Conservation (phyloP, 1,140 invertebrate genomes). For the Arctopsyche grandis region DNA sequence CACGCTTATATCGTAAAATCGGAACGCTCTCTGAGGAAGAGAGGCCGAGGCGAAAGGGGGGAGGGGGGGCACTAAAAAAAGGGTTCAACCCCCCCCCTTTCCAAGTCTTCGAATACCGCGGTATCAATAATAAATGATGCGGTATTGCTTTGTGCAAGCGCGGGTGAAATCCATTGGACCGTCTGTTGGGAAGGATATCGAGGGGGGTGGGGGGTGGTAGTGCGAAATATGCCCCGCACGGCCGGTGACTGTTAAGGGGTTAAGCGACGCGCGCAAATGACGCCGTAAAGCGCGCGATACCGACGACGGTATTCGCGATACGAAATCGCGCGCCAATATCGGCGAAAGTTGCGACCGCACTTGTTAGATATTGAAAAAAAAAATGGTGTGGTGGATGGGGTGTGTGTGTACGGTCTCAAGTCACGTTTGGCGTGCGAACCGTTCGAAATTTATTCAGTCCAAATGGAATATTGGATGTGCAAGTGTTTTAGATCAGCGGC, state of each 20-base stretch:
- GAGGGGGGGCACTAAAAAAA: constrained; percentile 51
- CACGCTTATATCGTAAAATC: constrained; percentile 55
- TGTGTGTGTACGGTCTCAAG: background rate
- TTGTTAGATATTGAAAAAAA: constrained; percentile 36
- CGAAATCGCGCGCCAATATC: background rate
- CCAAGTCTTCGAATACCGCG: constrained; percentile 35
- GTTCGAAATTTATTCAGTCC: too few relatives aligned
- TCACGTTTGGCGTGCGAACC: too few relatives aligned
- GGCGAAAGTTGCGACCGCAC: background rate
- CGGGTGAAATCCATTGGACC: constrained; percentile 46
- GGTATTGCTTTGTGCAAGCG: constrained; percentile 53
- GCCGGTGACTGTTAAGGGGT: constrained; percentile 42
- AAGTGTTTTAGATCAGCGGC: too few relatives aligned
- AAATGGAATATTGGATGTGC: too few relatives aligned
- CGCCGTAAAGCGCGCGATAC: constrained; percentile 15
- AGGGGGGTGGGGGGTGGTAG: background rate
- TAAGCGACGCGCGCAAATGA: constrained; percentile 20
- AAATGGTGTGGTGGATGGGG: background rate
- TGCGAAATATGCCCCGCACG: constrained; percentile 50
- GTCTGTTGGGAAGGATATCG: background rate
- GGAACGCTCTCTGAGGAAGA: constrained; percentile 50
- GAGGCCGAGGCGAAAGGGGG: constrained; percentile 35
- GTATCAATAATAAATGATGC: constrained; percentile 55
- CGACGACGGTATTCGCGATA: background rate
- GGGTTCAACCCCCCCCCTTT: constrained; percentile 29